Base-by-base conservation (phyloP, 2,797 vertebrate species). In the Muraenolepis orangiensis region DNA sequence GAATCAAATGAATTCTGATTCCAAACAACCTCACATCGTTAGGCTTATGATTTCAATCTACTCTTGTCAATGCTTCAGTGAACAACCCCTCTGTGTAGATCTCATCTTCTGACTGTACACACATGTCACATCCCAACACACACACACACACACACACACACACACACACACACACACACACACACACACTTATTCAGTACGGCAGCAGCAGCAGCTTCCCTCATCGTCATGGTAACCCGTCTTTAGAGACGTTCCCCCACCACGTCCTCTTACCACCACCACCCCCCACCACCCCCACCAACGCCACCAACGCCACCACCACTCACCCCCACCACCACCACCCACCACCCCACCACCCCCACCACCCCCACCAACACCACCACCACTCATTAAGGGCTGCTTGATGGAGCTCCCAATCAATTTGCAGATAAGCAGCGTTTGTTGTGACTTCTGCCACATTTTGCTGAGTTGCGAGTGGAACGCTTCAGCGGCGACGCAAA, bases 331-430 rank as follows among this genome's bases (percentile, higher is more conserved):
- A 91, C 85, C 78, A 77, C 83, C 84, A n/a, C 87, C 91, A 88
- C 91, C 91, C 88, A 91, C 85, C 78, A 77, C 83, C 84, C 88
- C 90, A 78, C 80, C 88, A 81, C 85, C 82, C 77, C 85, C 81
- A 83, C 64, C 64, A 69, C 77, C 38, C 81, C 80, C 80, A 89
- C 75, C 70, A 34, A 34, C 32, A 34, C 32, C 32, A 4, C 32
- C 32, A 34, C 79, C n/a, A 20, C 88, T 92, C 90, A 91, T 93
- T 92, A 92, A 57, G 85, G 66, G 78, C 89, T 81, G 90, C 80
- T 82, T 92, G 92, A 93, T 93, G 89, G 92, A 91, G 81, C 91
- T 92, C 87, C 85, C 87, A 93, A 93, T 93, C 90, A 94, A 91
- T 92, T 92, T 93, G 91, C 86, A 93, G 91, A 93, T 92, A 87